phyloP scores from a whole-genome alignment of 2,888 invertebrate species.

The Ctenicera cuprea region DNA sequence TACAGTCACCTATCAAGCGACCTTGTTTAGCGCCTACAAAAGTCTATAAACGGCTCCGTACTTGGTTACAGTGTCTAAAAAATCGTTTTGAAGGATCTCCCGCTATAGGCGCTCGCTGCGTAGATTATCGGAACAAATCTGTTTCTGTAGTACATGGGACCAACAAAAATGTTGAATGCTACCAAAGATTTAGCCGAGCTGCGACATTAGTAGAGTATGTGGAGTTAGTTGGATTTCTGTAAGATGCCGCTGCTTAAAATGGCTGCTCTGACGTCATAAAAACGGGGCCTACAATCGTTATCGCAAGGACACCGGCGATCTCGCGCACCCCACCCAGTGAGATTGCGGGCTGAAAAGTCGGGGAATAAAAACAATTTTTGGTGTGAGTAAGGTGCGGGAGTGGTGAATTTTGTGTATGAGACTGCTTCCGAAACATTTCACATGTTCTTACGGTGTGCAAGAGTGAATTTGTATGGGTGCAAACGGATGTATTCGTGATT shows the following conservation, averaged over 20 bases:
- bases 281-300: slow-evolving; percentile 65
- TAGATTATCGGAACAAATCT: too few relatives aligned
- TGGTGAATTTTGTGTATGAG: slow-evolving; percentile 64
- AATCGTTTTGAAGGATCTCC: too few relatives aligned
- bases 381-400: slow-evolving; percentile 64
- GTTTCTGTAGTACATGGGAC: too few relatives aligned
- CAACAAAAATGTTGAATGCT: neutral
- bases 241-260: slow-evolving; percentile 36
- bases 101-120: too few relatives aligned
- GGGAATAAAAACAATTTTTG: slow-evolving; percentile 58
- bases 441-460: slow-evolving; percentile 68
- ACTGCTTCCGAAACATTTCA: slow-evolving; percentile 63
- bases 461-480: slow-evolving; percentile 70
- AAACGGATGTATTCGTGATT: slow-evolving; percentile 71
- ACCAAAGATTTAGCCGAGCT: neutral
- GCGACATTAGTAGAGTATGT: neutral
- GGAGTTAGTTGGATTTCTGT: neutral
- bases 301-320: slow-evolving; percentile 69
- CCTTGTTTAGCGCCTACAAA: too few relatives aligned
- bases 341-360: slow-evolving; percentile 56
- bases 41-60: too few relatives aligned
- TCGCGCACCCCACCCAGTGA: slow-evolving; percentile 66
- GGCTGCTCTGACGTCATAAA: slow-evolving; percentile 54
- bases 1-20: too few relatives aligned
- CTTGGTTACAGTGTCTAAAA: too few relatives aligned